A percentile compares a stretch with the other conserved stretches of the same genome.
Conservation (phyloP, 2,113 vertebrate genomes). For the Perognathus longimembris region DNA sequence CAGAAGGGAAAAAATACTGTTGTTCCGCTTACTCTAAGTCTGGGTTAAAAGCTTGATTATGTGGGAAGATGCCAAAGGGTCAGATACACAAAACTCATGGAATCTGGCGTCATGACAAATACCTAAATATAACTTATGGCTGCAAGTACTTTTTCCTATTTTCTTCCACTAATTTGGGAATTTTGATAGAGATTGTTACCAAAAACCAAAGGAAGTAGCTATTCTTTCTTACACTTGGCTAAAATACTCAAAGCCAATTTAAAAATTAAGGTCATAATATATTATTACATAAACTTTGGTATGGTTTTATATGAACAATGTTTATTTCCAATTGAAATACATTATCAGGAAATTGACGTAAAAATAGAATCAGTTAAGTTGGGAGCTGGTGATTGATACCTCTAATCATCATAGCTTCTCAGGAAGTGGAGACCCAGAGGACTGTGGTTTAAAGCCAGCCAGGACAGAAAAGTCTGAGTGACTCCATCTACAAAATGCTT, state of each 20-base stretch:
- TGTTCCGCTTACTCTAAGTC: slow-evolving; percentile 85
- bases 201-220: slow-evolving; percentile 52
- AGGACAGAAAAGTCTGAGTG: no score
- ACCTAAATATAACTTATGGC: slow-evolving; percentile 83
- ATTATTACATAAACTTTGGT: not conserved
- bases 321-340: not conserved
- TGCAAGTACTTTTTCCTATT: slow-evolving; percentile 69
- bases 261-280: not conserved
- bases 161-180: slow-evolving; percentile 51
- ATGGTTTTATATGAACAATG: not conserved
- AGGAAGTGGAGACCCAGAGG: no score
- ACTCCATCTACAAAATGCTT: no score
- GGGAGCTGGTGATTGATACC: no score
- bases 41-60: slow-evolving; percentile 83
- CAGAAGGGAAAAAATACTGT: slow-evolving; percentile 82
- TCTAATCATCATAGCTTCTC: no score
- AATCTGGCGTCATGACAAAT: slow-evolving; percentile 78
- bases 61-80: slow-evolving; percentile 81
- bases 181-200: slow-evolving; percentile 73
- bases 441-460: no score
- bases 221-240: slow-evolving; percentile 51
- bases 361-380: not conserved
- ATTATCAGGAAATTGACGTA: slow-evolving; percentile 21
- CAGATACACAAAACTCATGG: slow-evolving; percentile 80
- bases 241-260: slow-evolving; percentile 41